Evolutionary conservation across 2,888 invertebrate species (phyloP), one percentile per base, ranked within the genome.

Genomic region (Cylloceria caligata): DNA sequence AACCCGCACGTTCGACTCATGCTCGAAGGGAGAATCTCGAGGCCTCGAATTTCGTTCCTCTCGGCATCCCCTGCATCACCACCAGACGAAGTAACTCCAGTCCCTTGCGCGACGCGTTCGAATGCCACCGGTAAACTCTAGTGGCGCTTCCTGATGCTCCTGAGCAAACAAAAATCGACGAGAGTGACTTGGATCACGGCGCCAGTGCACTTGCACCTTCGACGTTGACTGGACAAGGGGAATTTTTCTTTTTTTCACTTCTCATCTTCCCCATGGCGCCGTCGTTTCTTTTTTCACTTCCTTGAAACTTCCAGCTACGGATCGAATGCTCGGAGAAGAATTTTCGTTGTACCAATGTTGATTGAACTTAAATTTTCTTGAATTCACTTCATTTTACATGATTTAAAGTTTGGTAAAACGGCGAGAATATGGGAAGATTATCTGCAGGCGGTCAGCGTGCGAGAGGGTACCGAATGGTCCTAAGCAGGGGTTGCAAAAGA

Each of bases 101-200:
- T 79, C 45, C 57, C 24, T n/a, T 68, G 52, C 42, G 49, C 72
- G 62, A 68, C 47, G 39, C n/a, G 75, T 60, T 57, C 30, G 9
- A 82, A 60, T 68, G 19, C 24, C 39, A 16, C 42, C 57, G 24
- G 52, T 52, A 36, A 34, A 45, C 60, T 13, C 47, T 30, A 47
- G 60, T 27, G 34, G 78, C 81, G 80, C 84, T 86, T 88, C 84
- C 86, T 85, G 86, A 88, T 84, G 85, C 88, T 90, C 90, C 90
- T 92, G 89, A 89, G 89, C 91, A 92, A 92, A 92, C 90, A 92
- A 81, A 16, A 82, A 84, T 80, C 82, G 80, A 80, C 76, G 80
- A 69, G 82, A 86, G 75, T 81, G 88, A 89, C 87, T 87, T 88
- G 60, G 74, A 71, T 87, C 87, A 85, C 85, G 91, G 91, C 91